Conservation (phyloP, 2,888 invertebrate genomes). For the Ectemnius cavifrons region DNA sequence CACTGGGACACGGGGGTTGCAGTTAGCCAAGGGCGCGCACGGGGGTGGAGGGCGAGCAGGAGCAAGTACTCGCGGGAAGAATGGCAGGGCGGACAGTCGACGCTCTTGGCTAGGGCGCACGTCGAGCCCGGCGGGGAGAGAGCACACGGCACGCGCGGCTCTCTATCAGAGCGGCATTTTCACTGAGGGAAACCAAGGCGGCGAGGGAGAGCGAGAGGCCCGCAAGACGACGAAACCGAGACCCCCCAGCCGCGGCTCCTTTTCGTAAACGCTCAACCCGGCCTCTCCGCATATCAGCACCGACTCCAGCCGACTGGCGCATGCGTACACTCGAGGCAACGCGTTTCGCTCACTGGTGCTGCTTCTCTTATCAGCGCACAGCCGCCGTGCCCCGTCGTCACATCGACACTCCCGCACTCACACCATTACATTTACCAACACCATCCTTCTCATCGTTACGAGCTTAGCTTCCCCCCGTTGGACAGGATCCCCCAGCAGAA, state of each 20-base stretch:
- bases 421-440: slow-evolving; percentile 16
- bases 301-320: slow-evolving; percentile 55
- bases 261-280: slow-evolving; percentile 63
- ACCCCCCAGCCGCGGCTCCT: slow-evolving; percentile 60
- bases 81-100: slow-evolving; percentile 24
- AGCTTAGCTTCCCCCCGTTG: background rate
- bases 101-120: slow-evolving; percentile 38
- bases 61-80: slow-evolving; percentile 11
- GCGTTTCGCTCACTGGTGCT: slow-evolving; percentile 55
- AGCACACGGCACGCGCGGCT: slow-evolving; percentile 61
- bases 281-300: slow-evolving; percentile 60
- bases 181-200: slow-evolving; percentile 55
- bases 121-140: slow-evolving; percentile 47
- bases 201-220: slow-evolving; percentile 32
- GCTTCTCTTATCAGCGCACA: slow-evolving; percentile 62
- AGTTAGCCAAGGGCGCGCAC: background rate
- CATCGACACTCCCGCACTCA: background rate
- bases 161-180: slow-evolving; percentile 67
- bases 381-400: slow-evolving; percentile 19
- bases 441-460: slow-evolving; percentile 8
- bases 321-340: slow-evolving; percentile 61
- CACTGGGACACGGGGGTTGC: slow-evolving; percentile 5
- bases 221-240: slow-evolving; percentile 46
- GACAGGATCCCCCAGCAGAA: background rate
- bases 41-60: background rate